Conservation (phyloP, 2,113 vertebrate genomes). For the Phrynosoma blainvillii region DNA sequence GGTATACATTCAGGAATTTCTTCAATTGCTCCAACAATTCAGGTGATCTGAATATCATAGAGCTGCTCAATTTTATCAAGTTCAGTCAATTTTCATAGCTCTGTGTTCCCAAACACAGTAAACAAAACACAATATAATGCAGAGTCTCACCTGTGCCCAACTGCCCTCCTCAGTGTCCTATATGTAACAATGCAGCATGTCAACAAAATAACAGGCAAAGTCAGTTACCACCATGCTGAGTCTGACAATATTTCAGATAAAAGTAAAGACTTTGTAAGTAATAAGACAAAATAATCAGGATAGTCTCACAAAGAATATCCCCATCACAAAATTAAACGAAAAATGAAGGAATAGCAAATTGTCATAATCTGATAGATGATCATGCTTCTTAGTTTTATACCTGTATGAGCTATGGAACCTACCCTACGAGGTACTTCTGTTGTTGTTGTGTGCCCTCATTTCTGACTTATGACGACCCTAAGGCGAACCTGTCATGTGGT, state of each 20-base stretch:
- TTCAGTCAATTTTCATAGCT: background rate
- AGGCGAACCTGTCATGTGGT: too few relatives aligned
- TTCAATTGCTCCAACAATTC: background rate
- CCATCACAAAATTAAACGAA: background rate
- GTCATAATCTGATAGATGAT: background rate
- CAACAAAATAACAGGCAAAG: conserved; percentile 70
- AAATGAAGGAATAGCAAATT: background rate
- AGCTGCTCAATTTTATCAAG: background rate
- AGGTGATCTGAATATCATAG: background rate
- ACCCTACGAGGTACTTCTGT: background rate
- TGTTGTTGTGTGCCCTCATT: too few relatives aligned
- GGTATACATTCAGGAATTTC: background rate
- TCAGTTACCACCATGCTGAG: conserved; percentile 50
- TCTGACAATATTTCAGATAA: background rate
- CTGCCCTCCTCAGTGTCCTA: conserved; percentile 97
- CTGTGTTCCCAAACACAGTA: fast-evolving
- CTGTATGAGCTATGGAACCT: background rate
- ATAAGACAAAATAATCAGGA: background rate
- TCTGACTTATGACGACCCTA: too few relatives aligned
- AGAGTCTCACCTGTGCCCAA: conserved; percentile 96
- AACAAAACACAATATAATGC: fast-evolving
- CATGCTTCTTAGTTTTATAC: background rate
- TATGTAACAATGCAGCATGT: conserved; percentile 79
- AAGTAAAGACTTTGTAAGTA: background rate
- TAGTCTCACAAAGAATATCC: background rate